These are phyloP conservation scores for Myathropa florea DNA, from an alignment of 2,888 invertebrate genomes.

Conservation along the genomic window DNA sequence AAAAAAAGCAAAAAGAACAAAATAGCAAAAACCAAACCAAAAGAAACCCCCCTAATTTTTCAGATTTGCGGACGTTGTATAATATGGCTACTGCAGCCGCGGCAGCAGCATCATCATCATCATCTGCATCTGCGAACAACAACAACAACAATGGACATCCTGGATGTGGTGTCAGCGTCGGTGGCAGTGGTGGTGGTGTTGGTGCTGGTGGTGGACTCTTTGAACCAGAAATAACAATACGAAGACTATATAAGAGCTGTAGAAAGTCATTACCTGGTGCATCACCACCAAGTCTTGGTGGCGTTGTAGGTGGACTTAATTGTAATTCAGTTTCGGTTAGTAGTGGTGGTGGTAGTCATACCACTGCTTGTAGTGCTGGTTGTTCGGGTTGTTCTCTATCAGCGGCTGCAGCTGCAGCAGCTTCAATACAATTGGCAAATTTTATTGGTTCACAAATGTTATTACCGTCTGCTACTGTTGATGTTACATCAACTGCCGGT, in stretches of 20 bases:
- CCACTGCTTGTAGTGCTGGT: slow-evolving; percentile 73
- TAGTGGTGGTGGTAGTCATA: slow-evolving; percentile 71
- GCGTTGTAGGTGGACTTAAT: slow-evolving; percentile 21
- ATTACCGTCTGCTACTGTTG: slow-evolving; percentile 60
- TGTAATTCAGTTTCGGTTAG: slow-evolving; percentile 27
- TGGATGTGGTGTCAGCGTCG: slow-evolving; percentile 11
- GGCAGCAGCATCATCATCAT: slow-evolving; percentile 70
- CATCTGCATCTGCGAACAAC: slow-evolving; percentile 12
- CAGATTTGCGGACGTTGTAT: slow-evolving; percentile 81
- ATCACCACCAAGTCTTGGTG: slow-evolving; percentile 51
- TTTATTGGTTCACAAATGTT: slow-evolving; percentile 77
- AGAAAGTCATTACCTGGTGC: slow-evolving; percentile 60
- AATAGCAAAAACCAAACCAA: slow-evolving; percentile 73
- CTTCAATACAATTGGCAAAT: slow-evolving; percentile 78
- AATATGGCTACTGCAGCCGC: slow-evolving; percentile 80
- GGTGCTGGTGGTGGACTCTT: slow-evolving; percentile 72
- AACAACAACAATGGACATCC: slow-evolving; percentile 25
- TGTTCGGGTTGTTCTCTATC: slow-evolving; percentile 72
- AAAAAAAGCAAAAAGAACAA: slow-evolving; percentile 60
- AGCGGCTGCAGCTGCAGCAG: slow-evolving; percentile 75
- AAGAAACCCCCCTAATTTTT: slow-evolving; percentile 78
- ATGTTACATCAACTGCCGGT: background rate
- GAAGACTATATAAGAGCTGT: slow-evolving; percentile 80
- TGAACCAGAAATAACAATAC: slow-evolving; percentile 80
- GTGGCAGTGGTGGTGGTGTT: slow-evolving; percentile 15